These are phyloP conservation scores for Keiferia lycopersicella DNA, from an alignment of 2,888 invertebrate genomes.

Conservation along the genomic window DNA sequence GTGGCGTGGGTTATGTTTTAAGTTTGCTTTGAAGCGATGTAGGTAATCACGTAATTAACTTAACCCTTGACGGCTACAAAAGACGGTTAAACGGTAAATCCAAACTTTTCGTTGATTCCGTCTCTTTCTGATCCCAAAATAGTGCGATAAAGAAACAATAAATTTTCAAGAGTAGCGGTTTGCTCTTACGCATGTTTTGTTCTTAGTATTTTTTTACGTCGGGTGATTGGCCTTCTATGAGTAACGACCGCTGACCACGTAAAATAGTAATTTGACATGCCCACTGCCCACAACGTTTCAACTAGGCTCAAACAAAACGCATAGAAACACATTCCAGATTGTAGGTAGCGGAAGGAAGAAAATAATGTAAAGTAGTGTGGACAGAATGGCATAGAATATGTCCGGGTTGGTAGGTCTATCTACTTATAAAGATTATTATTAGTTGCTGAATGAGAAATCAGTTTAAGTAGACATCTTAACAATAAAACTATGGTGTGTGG, in stretches of 20 bases:
- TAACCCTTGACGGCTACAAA: no score
- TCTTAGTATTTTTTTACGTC: neutral
- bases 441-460: no score
- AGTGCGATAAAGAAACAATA: neutral
- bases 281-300: neutral
- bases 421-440: no score
- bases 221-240: neutral
- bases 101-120: no score
- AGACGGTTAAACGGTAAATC: no score
- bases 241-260: no score
- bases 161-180: neutral
- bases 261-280: neutral
- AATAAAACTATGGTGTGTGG: no score
- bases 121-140: no score
- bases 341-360: neutral
- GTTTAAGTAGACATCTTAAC: no score
- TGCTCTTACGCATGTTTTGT: neutral
- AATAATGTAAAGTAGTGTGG: neutral
- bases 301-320: neutral
- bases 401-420: neutral
- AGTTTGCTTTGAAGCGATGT: no score
- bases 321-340: neutral
- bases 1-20: no score
- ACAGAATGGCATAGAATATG: neutral
- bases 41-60: no score